These are phyloP conservation scores for Drosophila vallismaia DNA, from an alignment of 2,888 invertebrate species.

Conservation along the genomic window DNA sequence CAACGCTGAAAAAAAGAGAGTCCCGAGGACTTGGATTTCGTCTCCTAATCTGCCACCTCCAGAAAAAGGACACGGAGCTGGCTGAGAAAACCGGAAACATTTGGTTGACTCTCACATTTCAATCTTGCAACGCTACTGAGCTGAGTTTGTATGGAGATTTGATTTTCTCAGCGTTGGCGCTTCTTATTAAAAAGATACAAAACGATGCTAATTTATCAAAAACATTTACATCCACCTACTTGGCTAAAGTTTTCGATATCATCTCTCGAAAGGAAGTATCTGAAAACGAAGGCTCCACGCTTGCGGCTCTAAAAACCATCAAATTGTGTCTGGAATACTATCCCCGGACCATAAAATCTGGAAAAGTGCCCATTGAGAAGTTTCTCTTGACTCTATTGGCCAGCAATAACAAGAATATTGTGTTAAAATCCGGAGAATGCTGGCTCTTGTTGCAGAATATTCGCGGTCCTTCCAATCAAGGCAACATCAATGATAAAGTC, in stretches of 20 bases:
- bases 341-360: slow-evolving; percentile 51
- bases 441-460: slow-evolving; percentile 59
- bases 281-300: neutral
- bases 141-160: neutral
- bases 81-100: neutral
- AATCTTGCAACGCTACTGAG: neutral
- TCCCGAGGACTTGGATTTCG: neutral
- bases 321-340: slow-evolving; percentile 48
- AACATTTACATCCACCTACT: slow-evolving; percentile 42
- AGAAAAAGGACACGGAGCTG: neutral
- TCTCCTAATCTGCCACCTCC: slow-evolving; percentile 1
- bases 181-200: slow-evolving; percentile 48
- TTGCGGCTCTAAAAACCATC: slow-evolving; percentile 35
- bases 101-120: neutral
- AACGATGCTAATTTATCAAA: slow-evolving; percentile 37
- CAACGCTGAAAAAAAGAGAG: neutral
- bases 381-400: slow-evolving; percentile 43
- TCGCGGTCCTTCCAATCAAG: slow-evolving; percentile 16
- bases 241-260: slow-evolving; percentile 45
- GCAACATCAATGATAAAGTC: slow-evolving; percentile 14
- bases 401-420: slow-evolving; percentile 33
- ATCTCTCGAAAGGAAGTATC: slow-evolving; percentile 22
- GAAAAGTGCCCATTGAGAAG: slow-evolving; percentile 23
- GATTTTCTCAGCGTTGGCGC: slow-evolving; percentile 6
- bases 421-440: slow-evolving; percentile 46